Conservation (phyloP, 2,113 vertebrate species). For the Pithys albifrons region DNA sequence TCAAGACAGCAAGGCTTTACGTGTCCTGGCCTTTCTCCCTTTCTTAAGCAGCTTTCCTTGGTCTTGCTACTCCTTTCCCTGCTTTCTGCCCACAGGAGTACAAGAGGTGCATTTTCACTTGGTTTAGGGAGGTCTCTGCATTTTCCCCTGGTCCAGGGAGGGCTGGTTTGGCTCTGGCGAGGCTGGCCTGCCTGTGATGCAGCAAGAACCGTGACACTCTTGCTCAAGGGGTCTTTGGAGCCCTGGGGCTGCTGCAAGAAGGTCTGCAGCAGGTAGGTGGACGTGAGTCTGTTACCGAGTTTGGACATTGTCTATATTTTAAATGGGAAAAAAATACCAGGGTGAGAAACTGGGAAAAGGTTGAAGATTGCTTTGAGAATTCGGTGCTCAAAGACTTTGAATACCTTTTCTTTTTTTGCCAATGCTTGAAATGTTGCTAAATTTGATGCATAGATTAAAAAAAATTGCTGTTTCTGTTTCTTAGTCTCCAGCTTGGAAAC, state of each 20-base stretch:
- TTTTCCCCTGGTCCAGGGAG: not conserved
- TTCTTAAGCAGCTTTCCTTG: not conserved
- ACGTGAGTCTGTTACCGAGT: not conserved
- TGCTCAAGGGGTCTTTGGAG: not conserved
- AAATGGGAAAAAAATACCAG: not conserved
- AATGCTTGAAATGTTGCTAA: not conserved
- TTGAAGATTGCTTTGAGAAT: not conserved
- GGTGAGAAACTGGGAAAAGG: not conserved
- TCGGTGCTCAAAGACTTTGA: not conserved
- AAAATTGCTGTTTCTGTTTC: not conserved
- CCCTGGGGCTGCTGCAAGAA: not conserved
- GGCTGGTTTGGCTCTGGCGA: not conserved
- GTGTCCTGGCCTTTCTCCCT: not conserved
- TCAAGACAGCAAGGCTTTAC: not conserved
- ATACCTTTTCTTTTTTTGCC: not conserved
- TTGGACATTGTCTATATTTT: not conserved
- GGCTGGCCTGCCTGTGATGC: not conserved
- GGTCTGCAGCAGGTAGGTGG: not conserved
- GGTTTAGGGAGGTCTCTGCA: not conserved
- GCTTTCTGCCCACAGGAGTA: fast-evolving
- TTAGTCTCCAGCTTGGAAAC: not conserved
- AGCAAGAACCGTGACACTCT: not conserved
- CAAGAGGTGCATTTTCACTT: not conserved
- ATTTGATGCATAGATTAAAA: not conserved
- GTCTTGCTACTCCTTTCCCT: not conserved